phyloP scores from a whole-genome alignment of 2,888 invertebrate genomes.

The Sarcophaga caerulescens region DNA sequence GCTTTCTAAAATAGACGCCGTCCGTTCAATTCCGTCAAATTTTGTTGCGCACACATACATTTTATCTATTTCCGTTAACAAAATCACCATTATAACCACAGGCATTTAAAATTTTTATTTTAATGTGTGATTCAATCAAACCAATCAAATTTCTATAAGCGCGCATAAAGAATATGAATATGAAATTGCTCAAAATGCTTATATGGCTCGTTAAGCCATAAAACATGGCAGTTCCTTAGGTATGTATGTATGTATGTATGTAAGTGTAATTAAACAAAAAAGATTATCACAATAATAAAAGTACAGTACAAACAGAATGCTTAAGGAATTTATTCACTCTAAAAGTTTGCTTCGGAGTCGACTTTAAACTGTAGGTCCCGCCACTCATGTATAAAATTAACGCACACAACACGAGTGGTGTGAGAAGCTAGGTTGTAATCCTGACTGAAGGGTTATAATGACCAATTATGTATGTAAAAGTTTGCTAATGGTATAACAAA shows the following conservation, averaged over 20 bases:
- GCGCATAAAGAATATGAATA: background rate
- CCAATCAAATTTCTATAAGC: background rate
- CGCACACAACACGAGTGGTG: too few species aligned
- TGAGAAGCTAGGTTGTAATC: too few species aligned
- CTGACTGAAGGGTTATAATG: too few species aligned
- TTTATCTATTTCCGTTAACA: conserved; percentile 51
- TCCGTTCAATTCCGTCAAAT: conserved; percentile 35
- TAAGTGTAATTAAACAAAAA: background rate
- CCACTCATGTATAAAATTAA: too few species aligned
- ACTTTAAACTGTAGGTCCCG: too few species aligned
- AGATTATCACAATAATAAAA: conserved; percentile 12
- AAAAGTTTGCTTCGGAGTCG: background rate
- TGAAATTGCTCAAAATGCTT: conserved; percentile 17
- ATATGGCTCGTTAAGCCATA: conserved; percentile 31
- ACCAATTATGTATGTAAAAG: too few species aligned
- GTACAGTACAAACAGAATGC: conserved; percentile 26
- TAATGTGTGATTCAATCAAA: background rate
- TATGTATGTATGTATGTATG: too few species aligned
- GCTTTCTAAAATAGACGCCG: background rate
- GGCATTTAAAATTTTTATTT: background rate
- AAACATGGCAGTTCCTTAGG: conserved; percentile 40
- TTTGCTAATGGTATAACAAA: background rate
- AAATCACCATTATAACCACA: conserved; percentile 10
- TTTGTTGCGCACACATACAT: conserved; percentile 12
- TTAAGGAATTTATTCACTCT: conserved; percentile 2